These are phyloP conservation scores for Puma concolor DNA, from an alignment of 2,113 vertebrate genomes.

Conservation along the genomic window DNA sequence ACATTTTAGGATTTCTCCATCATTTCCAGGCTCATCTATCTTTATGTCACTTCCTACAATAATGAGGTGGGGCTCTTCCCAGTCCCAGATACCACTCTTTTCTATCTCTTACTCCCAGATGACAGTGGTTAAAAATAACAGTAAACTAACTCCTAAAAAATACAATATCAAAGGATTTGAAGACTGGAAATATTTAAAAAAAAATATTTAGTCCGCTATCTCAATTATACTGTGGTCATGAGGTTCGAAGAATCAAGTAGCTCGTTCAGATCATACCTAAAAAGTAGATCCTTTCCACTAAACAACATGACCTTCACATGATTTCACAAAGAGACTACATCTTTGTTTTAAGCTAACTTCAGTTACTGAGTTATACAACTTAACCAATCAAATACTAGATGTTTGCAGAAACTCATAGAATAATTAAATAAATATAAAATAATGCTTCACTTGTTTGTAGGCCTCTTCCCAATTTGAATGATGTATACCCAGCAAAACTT, in stretches of 20 bases:
- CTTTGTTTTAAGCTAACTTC: not conserved
- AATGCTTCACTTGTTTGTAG: too few relatives aligned
- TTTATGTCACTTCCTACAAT: not conserved
- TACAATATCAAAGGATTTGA: not conserved
- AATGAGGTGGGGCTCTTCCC: not conserved
- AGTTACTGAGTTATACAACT: not conserved
- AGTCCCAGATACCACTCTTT: not conserved
- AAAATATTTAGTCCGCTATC: not conserved
- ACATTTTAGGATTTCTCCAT: not conserved
- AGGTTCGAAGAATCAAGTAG: not conserved
- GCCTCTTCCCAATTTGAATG: not conserved
- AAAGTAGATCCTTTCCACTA: not conserved
- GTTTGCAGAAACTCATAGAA: not conserved
- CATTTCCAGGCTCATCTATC: not conserved
- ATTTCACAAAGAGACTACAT: not conserved
- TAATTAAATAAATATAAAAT: not conserved
- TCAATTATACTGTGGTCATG: not conserved
- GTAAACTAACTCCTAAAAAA: not conserved
- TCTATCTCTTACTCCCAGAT: not conserved
- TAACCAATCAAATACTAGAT: not conserved
- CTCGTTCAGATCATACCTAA: not conserved
- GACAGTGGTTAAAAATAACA: not conserved
- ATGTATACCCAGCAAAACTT: not conserved
- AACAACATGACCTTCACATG: too few relatives aligned
- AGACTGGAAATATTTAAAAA: not conserved